phyloP scores from a whole-genome alignment of 2,797 vertebrate species.

The Crocodylus rhombifer region DNA sequence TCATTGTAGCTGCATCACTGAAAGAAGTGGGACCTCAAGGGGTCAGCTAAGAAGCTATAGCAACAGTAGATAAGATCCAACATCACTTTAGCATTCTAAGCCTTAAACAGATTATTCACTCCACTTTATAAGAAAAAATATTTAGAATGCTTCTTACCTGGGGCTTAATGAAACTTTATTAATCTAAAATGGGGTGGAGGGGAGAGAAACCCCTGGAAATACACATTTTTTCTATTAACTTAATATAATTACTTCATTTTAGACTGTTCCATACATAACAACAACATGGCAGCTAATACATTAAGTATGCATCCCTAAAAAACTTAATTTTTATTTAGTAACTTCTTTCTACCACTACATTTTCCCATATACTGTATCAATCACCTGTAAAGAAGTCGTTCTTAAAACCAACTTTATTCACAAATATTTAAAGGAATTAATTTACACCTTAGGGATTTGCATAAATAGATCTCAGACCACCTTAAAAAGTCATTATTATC shows the following conservation, averaged over 20 bases:
- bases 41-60: background rate
- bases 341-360: background rate
- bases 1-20: background rate
- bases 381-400: background rate
- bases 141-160: background rate
- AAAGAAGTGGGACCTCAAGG: conserved; percentile 21
- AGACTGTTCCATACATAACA: background rate
- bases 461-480: background rate
- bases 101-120: background rate
- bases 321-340: background rate
- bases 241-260: background rate
- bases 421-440: background rate
- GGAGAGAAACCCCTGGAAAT: background rate
- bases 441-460: background rate
- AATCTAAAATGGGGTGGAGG: background rate
- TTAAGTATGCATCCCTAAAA: background rate
- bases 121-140: background rate
- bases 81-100: background rate
- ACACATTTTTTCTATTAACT: background rate
- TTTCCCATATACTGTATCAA: background rate
- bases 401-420: background rate
- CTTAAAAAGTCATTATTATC: background rate
- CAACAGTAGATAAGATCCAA: background rate
- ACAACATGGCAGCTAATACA: background rate
- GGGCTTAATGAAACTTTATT: background rate